phyloP scores from a whole-genome alignment of 2,888 invertebrate species.

The Myopa testacea region DNA sequence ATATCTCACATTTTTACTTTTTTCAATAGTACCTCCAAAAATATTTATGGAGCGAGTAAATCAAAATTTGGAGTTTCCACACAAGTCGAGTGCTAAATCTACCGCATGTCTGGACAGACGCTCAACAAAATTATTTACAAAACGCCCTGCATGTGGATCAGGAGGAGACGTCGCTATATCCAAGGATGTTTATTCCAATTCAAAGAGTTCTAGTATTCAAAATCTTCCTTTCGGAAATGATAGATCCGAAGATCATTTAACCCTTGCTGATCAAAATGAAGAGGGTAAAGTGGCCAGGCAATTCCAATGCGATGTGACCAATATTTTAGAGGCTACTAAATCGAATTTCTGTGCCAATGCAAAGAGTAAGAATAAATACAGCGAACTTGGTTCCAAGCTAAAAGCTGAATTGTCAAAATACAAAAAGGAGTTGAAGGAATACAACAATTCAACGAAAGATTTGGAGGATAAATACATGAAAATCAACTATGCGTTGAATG shows the following conservation, averaged over 20 bases:
- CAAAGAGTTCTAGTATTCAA: conserved; percentile 40
- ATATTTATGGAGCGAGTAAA: conserved; percentile 48
- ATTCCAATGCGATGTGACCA: conserved; percentile 27
- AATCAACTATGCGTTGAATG: conserved; percentile 60
- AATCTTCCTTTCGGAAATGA: conserved; percentile 28
- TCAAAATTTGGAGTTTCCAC: conserved; percentile 49
- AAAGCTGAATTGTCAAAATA: conserved; percentile 59
- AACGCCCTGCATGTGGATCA: conserved; percentile 36
- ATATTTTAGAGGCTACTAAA: conserved; percentile 22
- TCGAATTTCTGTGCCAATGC: conserved; percentile 36
- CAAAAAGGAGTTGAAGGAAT: conserved; percentile 59
- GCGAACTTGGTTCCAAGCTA: conserved; percentile 45
- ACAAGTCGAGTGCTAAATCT: conserved; percentile 45
- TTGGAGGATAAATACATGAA: conserved; percentile 61
- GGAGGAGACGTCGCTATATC: conserved; percentile 41
- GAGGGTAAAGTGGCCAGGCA: conserved; percentile 13
- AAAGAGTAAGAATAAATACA: conserved; percentile 33
- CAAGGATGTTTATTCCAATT: conserved; percentile 37
- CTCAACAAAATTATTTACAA: conserved; percentile 42
- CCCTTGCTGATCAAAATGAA: conserved; percentile 29
- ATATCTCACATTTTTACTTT: conserved; percentile 24
- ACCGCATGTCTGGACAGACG: conserved; percentile 41
- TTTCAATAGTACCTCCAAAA: conserved; percentile 39
- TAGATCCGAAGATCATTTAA: conserved; percentile 36
- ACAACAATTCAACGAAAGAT: conserved; percentile 59